A percentile compares a stretch with the other conserved stretches of the same genome.
Conservation (phyloP, 2,888 invertebrate species). For the Andrena trimmerana region DNA sequence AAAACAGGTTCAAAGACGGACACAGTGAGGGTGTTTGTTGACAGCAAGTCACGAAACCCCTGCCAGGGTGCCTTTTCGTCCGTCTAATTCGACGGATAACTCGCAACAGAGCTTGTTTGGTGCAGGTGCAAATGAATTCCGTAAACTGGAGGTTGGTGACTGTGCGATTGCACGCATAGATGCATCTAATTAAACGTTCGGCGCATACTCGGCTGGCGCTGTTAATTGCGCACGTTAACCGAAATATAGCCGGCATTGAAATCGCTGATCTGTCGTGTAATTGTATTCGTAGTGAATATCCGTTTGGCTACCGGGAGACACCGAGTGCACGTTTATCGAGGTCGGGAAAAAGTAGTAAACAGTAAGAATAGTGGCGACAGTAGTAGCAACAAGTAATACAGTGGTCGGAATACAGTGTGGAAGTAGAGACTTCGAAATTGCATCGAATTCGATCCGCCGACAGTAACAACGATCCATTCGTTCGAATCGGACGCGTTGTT, state of each 20-base stretch:
- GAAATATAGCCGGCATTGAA: not conserved
- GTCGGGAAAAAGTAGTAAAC: slow-evolving; percentile 55
- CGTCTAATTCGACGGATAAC: slow-evolving; percentile 41
- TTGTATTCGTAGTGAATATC: not conserved
- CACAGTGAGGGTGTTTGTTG: slow-evolving; percentile 33
- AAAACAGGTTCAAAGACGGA: slow-evolving; percentile 27
- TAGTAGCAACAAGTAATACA: slow-evolving; percentile 56
- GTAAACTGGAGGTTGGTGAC: slow-evolving; percentile 63
- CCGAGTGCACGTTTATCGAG: slow-evolving; percentile 77
- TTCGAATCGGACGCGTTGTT: slow-evolving; percentile 15
- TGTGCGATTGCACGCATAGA: slow-evolving; percentile 6
- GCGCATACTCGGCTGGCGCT: slow-evolving; percentile 1
- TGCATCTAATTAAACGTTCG: not conserved
- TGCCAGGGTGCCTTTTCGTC: slow-evolving; percentile 19
- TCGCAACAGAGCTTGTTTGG: slow-evolving; percentile 26
- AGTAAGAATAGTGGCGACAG: slow-evolving; percentile 43
- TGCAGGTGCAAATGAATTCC: slow-evolving; percentile 42
- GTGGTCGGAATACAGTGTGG: slow-evolving; percentile 84
- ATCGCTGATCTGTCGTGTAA: slow-evolving; percentile 3
- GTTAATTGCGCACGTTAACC: slow-evolving; percentile 38
- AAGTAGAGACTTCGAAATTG: slow-evolving; percentile 81
- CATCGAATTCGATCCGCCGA: slow-evolving; percentile 72
- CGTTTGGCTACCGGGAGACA: slow-evolving; percentile 68
- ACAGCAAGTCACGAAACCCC: slow-evolving; percentile 42
- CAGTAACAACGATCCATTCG: slow-evolving; percentile 48